Evolutionary conservation across 2,113 vertebrate species (phyloP).

Genomic region (Xiphorhynchus elegans): DNA sequence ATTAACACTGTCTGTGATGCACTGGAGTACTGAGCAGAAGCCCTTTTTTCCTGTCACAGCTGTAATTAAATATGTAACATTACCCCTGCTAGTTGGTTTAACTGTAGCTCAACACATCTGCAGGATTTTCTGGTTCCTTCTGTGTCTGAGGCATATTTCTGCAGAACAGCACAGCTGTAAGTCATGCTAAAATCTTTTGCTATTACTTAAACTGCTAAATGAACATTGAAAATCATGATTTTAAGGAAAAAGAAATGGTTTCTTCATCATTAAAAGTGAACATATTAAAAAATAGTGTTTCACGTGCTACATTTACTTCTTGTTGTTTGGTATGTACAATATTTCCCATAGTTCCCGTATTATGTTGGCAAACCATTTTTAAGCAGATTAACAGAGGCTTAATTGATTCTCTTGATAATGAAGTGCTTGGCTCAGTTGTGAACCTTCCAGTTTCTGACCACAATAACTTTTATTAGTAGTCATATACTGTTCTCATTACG

Average conservation of each 20-base stretch:
- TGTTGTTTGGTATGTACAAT: not conserved
- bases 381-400: not conserved
- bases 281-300: not conserved
- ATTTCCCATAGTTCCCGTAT: not conserved
- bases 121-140: not conserved
- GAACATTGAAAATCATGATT: not conserved
- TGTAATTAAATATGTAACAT: not conserved
- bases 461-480: not conserved
- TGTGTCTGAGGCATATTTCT: not conserved
- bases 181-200: not conserved
- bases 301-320: not conserved
- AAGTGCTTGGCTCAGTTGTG: not conserved
- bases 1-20: not conserved
- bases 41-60: not conserved
- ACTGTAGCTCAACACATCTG: not conserved
- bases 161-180: rapidly evolving
- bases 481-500: not conserved
- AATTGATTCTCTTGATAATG: not conserved
- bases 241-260: not conserved
- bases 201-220: not conserved
- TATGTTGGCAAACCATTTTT: not conserved
- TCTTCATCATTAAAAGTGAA: not conserved
- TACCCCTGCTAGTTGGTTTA: not conserved
- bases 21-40: not conserved
- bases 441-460: not conserved